These are phyloP conservation scores for Pomatorhinus ruficollis DNA, from an alignment of 2,113 vertebrate genomes.

Conservation along the genomic window DNA sequence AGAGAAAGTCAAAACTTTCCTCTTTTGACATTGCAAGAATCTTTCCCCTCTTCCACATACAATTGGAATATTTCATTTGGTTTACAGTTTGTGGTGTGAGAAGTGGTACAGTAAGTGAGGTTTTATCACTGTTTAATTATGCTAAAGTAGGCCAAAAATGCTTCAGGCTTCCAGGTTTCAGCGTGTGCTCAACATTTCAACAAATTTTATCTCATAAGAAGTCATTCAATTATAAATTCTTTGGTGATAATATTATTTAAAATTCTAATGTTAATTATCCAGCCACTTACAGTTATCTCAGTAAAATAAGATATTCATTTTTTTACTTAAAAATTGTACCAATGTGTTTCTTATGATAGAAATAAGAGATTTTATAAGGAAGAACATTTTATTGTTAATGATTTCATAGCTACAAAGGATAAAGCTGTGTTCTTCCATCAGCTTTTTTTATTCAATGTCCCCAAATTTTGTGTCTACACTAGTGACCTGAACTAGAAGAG, in stretches of 20 bases:
- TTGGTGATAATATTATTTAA: constrained; percentile 59
- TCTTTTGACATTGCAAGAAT: background rate
- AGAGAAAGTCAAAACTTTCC: background rate
- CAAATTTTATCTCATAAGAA: background rate
- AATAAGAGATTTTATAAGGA: constrained; percentile 82
- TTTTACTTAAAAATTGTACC: constrained; percentile 69
- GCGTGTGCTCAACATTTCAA: background rate
- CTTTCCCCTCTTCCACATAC: background rate
- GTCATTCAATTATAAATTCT: constrained; percentile 41
- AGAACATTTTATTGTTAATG: constrained; percentile 84
- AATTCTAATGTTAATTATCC: constrained; percentile 59
- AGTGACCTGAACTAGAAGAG: constrained; percentile 88
- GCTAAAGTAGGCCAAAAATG: background rate
- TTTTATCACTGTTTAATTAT: background rate
- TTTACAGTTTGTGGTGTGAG: background rate
- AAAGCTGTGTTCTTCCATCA: constrained; percentile 78
- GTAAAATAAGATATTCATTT: constrained; percentile 79
- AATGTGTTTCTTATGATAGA: constrained; percentile 76
- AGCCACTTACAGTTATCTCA: constrained; percentile 68
- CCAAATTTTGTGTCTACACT: constrained; percentile 73
- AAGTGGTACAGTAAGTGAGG: background rate
- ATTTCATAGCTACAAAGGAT: constrained; percentile 82
- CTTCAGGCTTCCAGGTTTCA: background rate
- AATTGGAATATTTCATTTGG: background rate
- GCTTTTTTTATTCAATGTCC: constrained; percentile 86